These are phyloP conservation scores for Onthophagus taurus DNA, from an alignment of 1,140 invertebrate species.

Conservation along the genomic window DNA sequence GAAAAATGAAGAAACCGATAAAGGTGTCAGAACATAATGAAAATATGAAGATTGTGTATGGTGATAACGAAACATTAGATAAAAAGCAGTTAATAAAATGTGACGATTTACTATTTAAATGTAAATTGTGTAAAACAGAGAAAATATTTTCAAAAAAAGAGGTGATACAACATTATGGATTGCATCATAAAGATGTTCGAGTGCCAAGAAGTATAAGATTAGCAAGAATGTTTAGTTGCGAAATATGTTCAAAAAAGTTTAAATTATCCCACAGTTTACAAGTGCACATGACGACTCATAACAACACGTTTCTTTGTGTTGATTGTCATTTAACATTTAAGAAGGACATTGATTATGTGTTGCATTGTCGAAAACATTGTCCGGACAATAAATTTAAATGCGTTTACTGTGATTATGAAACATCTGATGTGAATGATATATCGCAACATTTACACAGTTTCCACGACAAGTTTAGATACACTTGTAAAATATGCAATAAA, in stretches of 20 bases:
- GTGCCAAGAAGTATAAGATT: conserved; percentile 4
- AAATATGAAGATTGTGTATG: too few species aligned
- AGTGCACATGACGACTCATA: conserved; percentile 47
- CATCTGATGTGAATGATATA: conserved; percentile 26
- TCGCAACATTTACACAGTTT: conserved; percentile 24
- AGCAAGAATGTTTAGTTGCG: conserved; percentile 34
- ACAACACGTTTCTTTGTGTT: conserved; percentile 28
- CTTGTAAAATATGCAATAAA: conserved; percentile 34
- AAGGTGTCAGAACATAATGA: too few species aligned
- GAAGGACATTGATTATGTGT: conserved; percentile 26
- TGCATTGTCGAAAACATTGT: conserved; percentile 36
- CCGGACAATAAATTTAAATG: conserved; percentile 41
- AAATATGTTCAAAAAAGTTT: conserved; percentile 44
- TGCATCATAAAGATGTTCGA: conserved; percentile 16
- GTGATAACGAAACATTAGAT: too few species aligned
- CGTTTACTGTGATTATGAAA: conserved; percentile 39
- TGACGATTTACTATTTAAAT: too few species aligned
- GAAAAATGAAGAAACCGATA: too few species aligned
- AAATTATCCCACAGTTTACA: conserved; percentile 43
- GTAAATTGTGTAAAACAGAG: conserved; percentile 7
- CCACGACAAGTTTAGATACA: conserved; percentile 29
- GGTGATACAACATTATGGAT: conserved; percentile 11
- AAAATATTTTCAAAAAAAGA: conserved; percentile 9
- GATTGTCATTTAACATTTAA: conserved; percentile 20
- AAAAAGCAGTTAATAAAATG: too few species aligned